A percentile compares a stretch with the other conserved stretches of the same genome.
Evolutionary conservation across 2,797 vertebrate genomes (phyloP).

Genomic region (Momotus momota): DNA sequence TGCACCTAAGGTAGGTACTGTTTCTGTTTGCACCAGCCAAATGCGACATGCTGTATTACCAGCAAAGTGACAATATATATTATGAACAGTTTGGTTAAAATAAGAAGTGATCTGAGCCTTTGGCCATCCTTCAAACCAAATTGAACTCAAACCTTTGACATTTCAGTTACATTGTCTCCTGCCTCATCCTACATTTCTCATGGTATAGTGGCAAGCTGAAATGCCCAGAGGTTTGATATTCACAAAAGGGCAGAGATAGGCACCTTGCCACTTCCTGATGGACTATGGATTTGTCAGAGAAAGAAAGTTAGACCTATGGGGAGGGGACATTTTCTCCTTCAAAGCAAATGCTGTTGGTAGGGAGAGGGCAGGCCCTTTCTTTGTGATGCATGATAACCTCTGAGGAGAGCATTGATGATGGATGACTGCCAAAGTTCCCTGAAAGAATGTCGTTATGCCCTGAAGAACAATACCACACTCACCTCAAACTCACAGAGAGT

Average conservation of each 20-base stretch:
- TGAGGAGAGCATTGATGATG: constrained; percentile 35
- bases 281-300: constrained; percentile 36
- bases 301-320: background rate
- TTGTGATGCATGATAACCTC: constrained; percentile 31
- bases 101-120: constrained; percentile 64
- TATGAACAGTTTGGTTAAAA: constrained; percentile 8
- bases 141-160: constrained; percentile 70
- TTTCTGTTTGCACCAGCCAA: background rate
- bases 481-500: background rate
- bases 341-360: constrained; percentile 27
- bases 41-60: background rate
- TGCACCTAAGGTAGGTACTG: background rate
- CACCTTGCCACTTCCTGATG: constrained; percentile 50
- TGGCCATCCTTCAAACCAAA: constrained; percentile 65
- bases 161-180: constrained; percentile 53
- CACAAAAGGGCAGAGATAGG: constrained; percentile 53
- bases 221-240: constrained; percentile 52
- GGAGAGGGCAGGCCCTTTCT: constrained; percentile 48
- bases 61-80: constrained; percentile 30
- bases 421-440: constrained; percentile 52
- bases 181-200: constrained; percentile 55
- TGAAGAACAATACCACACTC: background rate
- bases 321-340: background rate
- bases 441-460: constrained; percentile 25
- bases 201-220: constrained; percentile 22